A percentile compares a stretch with the other conserved stretches of the same genome.
These are phyloP conservation scores for Melitaea athalia DNA, from an alignment of 2,888 invertebrate species.

Conservation along the genomic window DNA sequence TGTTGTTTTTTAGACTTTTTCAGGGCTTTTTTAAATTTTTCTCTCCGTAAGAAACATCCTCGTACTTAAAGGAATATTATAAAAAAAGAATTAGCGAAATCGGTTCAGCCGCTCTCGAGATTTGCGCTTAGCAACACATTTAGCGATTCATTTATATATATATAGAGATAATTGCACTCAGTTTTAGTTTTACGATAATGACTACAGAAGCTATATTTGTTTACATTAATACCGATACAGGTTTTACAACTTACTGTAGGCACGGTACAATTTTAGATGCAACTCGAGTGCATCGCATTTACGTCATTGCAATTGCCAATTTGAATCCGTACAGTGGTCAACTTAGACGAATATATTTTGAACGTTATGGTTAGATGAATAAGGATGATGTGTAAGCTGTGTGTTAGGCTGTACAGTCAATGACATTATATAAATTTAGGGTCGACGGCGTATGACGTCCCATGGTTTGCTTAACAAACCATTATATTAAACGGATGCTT, in stretches of 20 bases:
- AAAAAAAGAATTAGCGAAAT: too few species aligned
- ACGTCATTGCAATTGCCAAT: slow-evolving; percentile 42
- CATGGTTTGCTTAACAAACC: slow-evolving; percentile 26
- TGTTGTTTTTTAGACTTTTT: too few species aligned
- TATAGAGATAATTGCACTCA: neutral
- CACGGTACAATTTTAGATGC: slow-evolving; percentile 39
- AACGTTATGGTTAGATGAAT: slow-evolving; percentile 13
- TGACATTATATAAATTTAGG: slow-evolving; percentile 39
- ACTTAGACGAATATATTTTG: slow-evolving; percentile 15
- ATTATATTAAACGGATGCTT: slow-evolving; percentile 17
- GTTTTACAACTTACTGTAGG: slow-evolving; percentile 42
- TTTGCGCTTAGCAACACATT: too few species aligned
- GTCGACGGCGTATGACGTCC: slow-evolving; percentile 33
- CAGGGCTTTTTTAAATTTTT: too few species aligned
- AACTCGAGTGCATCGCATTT: slow-evolving; percentile 41
- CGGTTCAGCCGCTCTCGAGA: too few species aligned
- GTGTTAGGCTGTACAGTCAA: slow-evolving; percentile 31
- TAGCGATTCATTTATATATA: too few species aligned
- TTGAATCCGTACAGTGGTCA: slow-evolving; percentile 26
- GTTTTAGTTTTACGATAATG: slow-evolving; percentile 8
- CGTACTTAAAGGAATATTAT: too few species aligned
- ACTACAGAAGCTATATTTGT: slow-evolving; percentile 18
- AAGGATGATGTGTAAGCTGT: neutral
- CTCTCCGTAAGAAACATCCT: too few species aligned
- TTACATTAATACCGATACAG: slow-evolving; percentile 33